phyloP scores from a whole-genome alignment of 1,140 invertebrate species.

The Aphelinus certus region DNA sequence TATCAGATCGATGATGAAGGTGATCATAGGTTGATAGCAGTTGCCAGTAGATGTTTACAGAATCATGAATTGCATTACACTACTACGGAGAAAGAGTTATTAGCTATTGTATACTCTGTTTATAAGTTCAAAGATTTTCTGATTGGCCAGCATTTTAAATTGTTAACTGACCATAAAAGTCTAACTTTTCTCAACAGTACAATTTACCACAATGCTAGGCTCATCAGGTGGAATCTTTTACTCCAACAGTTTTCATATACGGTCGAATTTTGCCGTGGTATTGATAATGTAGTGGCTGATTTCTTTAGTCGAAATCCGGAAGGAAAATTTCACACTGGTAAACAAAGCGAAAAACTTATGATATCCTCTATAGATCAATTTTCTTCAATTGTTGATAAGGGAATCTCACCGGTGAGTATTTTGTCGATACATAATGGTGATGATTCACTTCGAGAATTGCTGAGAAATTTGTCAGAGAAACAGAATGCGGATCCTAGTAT shows the following conservation, averaged over 20 bases:
- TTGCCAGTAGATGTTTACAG: conserved; percentile 30
- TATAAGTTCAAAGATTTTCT: conserved; percentile 26
- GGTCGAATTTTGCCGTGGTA: no score
- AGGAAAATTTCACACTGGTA: no score
- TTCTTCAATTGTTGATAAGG: no score
- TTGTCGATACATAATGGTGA: no score
- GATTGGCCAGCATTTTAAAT: conserved; percentile 14
- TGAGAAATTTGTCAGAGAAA: background rate
- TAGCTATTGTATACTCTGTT: conserved; percentile 30
- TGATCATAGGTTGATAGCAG: conserved; percentile 14
- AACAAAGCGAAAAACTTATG: background rate
- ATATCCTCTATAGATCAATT: background rate
- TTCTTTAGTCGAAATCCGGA: no score
- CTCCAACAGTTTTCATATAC: conserved; percentile 38
- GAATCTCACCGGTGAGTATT: no score
- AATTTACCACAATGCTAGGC: conserved; percentile 12
- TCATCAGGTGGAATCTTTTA: conserved; percentile 26
- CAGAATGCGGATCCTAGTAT: background rate
- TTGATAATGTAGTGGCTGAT: no score
- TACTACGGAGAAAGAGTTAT: conserved; percentile 29
- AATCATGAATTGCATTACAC: conserved; percentile 17
- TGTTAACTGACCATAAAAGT: conserved; percentile 10
- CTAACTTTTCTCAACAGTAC: background rate
- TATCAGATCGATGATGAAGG: background rate
- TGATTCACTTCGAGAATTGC: background rate